Percentiles rank a stretch among this genome's conserved stretches.
phyloP scores from a whole-genome alignment of 2,888 invertebrate genomes.

The Hofmannophila pseudospretella region DNA sequence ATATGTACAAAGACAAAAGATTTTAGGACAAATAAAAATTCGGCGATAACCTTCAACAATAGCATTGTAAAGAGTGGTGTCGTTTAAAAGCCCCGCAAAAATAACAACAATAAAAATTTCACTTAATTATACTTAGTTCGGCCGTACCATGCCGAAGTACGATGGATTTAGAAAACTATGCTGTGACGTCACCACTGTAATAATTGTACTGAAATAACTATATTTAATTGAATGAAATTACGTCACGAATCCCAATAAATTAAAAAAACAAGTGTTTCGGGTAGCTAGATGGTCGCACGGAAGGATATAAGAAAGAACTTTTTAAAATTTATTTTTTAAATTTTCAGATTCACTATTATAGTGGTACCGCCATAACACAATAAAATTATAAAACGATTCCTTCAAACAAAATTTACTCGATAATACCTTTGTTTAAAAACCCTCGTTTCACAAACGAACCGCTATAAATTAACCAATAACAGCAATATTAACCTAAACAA shows the following conservation, averaged over 20 bases:
- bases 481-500: slow-evolving; percentile 57
- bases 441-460: slow-evolving; percentile 50
- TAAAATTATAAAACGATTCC: slow-evolving; percentile 39
- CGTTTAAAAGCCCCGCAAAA: slow-evolving; percentile 52
- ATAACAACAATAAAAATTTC: slow-evolving; percentile 56
- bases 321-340: too few species aligned
- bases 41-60: slow-evolving; percentile 72
- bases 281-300: too few species aligned
- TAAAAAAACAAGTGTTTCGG: too few species aligned
- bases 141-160: slow-evolving; percentile 38
- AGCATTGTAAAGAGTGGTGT: slow-evolving; percentile 52
- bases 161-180: slow-evolving; percentile 25
- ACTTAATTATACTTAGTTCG: slow-evolving; percentile 44
- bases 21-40: slow-evolving; percentile 71
- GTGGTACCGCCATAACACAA: too few species aligned
- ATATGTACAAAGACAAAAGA: slow-evolving; percentile 73
- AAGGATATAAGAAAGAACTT: too few species aligned
- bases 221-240: too few species aligned
- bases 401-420: slow-evolving; percentile 38
- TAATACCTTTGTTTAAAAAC: slow-evolving; percentile 37
- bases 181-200: slow-evolving; percentile 27
- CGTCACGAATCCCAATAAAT: too few species aligned
- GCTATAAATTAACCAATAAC: slow-evolving; percentile 47
- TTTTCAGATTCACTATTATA: too few species aligned
- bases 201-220: neutral